These are phyloP conservation scores for Ormia ochracea DNA, from an alignment of 2,888 invertebrate genomes.

Conservation along the genomic window DNA sequence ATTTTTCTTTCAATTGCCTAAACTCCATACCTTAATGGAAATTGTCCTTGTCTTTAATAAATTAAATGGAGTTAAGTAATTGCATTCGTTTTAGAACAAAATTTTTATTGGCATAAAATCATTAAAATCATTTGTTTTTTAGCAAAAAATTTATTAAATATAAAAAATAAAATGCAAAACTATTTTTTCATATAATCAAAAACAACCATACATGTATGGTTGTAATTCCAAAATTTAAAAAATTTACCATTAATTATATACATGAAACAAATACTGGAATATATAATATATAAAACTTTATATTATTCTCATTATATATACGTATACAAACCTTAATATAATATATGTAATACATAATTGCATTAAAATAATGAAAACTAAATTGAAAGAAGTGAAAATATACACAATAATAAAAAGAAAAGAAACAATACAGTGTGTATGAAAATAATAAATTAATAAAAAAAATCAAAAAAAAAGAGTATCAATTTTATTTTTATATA, in stretches of 20 bases:
- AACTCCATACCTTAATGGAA: background rate
- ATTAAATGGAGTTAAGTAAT: background rate
- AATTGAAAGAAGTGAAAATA: slow-evolving; percentile 27
- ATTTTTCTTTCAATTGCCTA: slow-evolving; percentile 5
- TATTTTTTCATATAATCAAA: background rate
- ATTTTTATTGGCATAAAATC: background rate
- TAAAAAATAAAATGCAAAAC: background rate
- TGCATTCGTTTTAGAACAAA: background rate
- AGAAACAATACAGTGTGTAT: slow-evolving; percentile 31
- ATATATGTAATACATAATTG: slow-evolving; percentile 58
- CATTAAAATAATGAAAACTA: slow-evolving; percentile 47
- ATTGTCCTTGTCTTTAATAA: background rate
- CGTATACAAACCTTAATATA: slow-evolving; percentile 36
- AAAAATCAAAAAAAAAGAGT: slow-evolving; percentile 29
- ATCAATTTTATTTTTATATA: background rate
- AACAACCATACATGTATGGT: slow-evolving; percentile 2
- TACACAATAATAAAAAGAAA: slow-evolving; percentile 30
- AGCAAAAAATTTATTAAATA: background rate
- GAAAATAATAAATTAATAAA: slow-evolving; percentile 33
- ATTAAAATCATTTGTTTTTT: background rate
- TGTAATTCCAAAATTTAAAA: slow-evolving; percentile 54
- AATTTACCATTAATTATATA: slow-evolving; percentile 38
- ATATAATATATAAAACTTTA: slow-evolving; percentile 20
- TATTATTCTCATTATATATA: slow-evolving; percentile 52
- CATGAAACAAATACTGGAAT: slow-evolving; percentile 7